phyloP scores from a whole-genome alignment of 2,888 invertebrate species.

The Stramonita haemastoma region DNA sequence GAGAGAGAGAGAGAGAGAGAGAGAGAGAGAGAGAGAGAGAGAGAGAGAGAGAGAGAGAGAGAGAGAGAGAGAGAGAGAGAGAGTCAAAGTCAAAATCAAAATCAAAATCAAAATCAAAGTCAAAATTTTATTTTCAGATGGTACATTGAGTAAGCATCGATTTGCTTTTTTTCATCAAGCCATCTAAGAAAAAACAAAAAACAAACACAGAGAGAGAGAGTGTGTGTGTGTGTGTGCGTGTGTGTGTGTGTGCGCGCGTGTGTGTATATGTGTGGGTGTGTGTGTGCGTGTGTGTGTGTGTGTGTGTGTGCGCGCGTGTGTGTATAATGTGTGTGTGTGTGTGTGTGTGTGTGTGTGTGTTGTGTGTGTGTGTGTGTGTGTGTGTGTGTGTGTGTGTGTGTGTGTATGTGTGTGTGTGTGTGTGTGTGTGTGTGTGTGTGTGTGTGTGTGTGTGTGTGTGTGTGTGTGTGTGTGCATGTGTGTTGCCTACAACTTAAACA shows the following conservation, averaged over 20 bases:
- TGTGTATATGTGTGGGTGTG: not conserved
- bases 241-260: not conserved
- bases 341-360: not conserved
- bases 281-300: not conserved
- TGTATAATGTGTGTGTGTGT: not conserved
- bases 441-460: conserved; percentile 22
- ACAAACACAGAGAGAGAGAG: not conserved
- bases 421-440: not conserved
- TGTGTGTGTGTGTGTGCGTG: not conserved
- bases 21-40: no score
- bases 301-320: conserved; percentile 12
- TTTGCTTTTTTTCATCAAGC: no score
- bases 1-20: no score
- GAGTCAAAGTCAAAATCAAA: no score
- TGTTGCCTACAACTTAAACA: not conserved
- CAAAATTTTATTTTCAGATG: no score
- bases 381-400: conserved; percentile 29
- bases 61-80: no score
- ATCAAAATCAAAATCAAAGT: no score
- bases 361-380: conserved; percentile 20
- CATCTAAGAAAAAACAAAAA: no score
- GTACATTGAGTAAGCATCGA: no score
- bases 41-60: no score
- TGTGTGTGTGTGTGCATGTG: conserved; percentile 6
- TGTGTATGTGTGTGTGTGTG: not conserved